Conservation (phyloP, 2,888 invertebrate genomes). For the Xiphydria camelus region DNA sequence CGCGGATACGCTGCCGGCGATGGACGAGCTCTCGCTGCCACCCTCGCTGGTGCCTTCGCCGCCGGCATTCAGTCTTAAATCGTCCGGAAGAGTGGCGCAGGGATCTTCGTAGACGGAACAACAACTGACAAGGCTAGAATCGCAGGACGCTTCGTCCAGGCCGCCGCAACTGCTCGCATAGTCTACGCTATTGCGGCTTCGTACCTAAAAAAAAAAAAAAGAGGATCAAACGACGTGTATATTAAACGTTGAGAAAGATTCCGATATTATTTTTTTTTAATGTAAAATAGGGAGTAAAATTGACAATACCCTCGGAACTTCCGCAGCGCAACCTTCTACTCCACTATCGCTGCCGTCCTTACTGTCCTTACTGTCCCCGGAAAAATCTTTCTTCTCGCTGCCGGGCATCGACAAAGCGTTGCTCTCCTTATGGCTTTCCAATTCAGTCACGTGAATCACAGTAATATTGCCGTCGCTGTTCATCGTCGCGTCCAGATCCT, state of each 20-base stretch:
- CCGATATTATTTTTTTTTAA: not conserved
- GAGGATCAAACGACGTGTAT: not conserved
- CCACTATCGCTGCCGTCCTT: constrained; percentile 81
- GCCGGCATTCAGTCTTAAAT: constrained; percentile 41
- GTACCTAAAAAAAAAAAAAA: constrained; percentile 48
- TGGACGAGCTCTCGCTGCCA: constrained; percentile 79
- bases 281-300: not conserved
- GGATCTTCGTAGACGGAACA: constrained; percentile 73
- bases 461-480: constrained; percentile 51
- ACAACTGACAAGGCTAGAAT: constrained; percentile 77
- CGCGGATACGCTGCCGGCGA: constrained; percentile 60
- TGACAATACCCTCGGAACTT: constrained; percentile 50
- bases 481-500: constrained; percentile 38
- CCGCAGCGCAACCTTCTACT: constrained; percentile 68
- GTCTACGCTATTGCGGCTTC: constrained; percentile 66
- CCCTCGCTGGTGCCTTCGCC: constrained; percentile 68
- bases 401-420: constrained; percentile 8
- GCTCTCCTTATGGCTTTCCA: constrained; percentile 15
- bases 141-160: constrained; percentile 70
- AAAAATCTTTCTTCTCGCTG: constrained; percentile 31
- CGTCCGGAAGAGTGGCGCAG: constrained; percentile 58
- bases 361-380: constrained; percentile 46
- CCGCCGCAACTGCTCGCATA: constrained; percentile 70
- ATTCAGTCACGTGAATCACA: constrained; percentile 40
- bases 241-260: not conserved